Evolutionary conservation across 1,140 invertebrate genomes (phyloP).

Genomic region (Cydia splendana): DNA sequence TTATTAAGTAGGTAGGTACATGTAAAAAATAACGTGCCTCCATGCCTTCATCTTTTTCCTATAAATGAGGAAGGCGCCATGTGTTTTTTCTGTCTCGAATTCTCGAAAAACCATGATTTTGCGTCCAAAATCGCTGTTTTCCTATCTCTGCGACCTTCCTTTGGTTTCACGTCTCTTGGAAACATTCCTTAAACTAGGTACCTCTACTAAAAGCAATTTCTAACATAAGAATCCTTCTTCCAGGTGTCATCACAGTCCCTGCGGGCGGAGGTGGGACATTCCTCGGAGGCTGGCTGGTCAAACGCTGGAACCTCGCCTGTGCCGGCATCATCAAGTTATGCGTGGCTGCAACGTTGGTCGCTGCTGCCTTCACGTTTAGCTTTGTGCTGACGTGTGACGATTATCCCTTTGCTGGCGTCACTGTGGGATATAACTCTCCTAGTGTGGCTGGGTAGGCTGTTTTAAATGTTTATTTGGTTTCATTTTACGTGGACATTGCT

Average conservation of each 20-base stretch:
- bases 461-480: neutral
- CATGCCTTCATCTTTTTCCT: too few species aligned
- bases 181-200: too few species aligned
- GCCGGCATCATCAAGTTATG: constrained; percentile 89
- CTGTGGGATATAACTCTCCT: constrained; percentile 79
- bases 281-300: constrained; percentile 89
- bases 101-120: too few species aligned
- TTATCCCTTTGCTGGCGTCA: constrained; percentile 87
- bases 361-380: constrained; percentile 82
- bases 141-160: too few species aligned
- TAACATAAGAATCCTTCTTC: constrained; percentile 34
- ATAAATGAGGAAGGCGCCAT: too few species aligned
- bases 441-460: constrained; percentile 71
- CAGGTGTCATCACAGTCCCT: constrained; percentile 86
- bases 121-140: too few species aligned
- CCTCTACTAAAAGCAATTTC: neutral
- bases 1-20: too few species aligned
- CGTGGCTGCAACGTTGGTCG: constrained; percentile 81
- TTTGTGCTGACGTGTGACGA: constrained; percentile 89
- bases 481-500: too few species aligned
- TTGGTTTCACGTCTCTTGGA: too few species aligned
- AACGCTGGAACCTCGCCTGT: constrained; percentile 85
- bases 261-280: constrained; percentile 90
- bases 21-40: too few species aligned
- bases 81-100: too few species aligned